Evolutionary conservation across 2,888 invertebrate genomes (phyloP), one percentile per base, ranked within the genome.

Genomic region (Drosophila vallismaia): DNA sequence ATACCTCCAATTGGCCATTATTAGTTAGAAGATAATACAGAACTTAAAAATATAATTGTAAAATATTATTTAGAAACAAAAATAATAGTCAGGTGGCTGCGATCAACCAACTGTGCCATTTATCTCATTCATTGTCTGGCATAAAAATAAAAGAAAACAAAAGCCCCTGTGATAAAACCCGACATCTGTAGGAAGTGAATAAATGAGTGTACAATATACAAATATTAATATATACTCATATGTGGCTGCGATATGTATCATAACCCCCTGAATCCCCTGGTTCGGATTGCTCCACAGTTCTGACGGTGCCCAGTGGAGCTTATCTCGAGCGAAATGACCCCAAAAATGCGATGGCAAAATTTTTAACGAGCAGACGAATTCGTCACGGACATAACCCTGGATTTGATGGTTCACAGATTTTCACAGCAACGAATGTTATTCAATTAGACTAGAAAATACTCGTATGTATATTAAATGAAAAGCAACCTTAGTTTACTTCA

Each of bases 41-140:
- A 19, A 19, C 19, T 19, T 19, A 19, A 19, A 19, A 19, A 19
- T 19, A 19, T 1, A 19, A 19, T 19, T 19, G 19, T 19, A 19
- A 19, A 19, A 19, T 19, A 28, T 28, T 28, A 28, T 28, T 12
- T 2, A 48, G 12, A 28, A 12, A 31, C 31, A 19, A 9, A 49
- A 8, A 14, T 33, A 14, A 14, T 1, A 31, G 42, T 42, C 31
- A 40, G 45, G n/a, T 70, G 68, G 72, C 67, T 66, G 72, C 72
- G 74, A 58, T 71, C 84, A 86, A 70, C 84, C 77, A 84, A 80
- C 74, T 86, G 81, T 83, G 84, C 80, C 71, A 60, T 76, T 80
- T 74, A 38, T 24, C 64, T 46, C 62, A 86, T 80, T 84, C 86
- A 84, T 77, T 83, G 73, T 77, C 74, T 69, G 71, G 60, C 77